Conservation (phyloP, 1,140 invertebrate genomes). For the Procambarus virginalis region DNA sequence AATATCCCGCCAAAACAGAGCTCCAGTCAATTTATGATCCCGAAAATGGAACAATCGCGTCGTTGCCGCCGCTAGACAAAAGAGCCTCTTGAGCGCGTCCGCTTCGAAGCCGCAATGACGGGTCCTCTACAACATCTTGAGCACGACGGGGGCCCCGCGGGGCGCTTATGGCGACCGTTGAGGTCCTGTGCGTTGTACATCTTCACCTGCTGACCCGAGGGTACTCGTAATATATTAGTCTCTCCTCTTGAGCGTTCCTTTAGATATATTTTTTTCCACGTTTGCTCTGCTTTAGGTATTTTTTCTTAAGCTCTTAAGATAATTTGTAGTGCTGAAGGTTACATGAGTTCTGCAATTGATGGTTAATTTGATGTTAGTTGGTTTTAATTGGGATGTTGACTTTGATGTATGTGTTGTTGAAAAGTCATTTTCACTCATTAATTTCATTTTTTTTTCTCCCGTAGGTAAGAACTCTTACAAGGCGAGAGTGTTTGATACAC, state of each 20-base stretch:
- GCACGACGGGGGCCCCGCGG: background rate
- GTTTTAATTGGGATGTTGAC: background rate
- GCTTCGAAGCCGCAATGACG: slow-evolving; percentile 20
- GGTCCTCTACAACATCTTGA: background rate
- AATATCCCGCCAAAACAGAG: no score
- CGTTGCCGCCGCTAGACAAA: background rate
- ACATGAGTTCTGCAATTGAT: background rate
- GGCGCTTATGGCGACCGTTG: slow-evolving; percentile 20
- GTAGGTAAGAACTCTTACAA: background rate
- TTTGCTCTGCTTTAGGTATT: background rate
- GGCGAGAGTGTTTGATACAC: no score
- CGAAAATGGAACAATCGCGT: no score
- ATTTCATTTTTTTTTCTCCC: background rate
- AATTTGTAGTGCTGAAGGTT: no score
- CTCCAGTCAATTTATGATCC: no score
- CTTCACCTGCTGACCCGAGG: slow-evolving; percentile 37
- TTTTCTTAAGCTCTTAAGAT: no score
- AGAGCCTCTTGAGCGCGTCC: background rate
- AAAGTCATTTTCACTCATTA: background rate
- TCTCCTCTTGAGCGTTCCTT: background rate
- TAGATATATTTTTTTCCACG: background rate
- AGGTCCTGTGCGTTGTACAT: slow-evolving; percentile 20
- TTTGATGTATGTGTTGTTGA: background rate
- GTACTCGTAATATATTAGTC: slow-evolving; percentile 37
- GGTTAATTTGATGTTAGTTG: background rate